Evolutionary conservation across 2,113 vertebrate genomes (phyloP).

Genomic region (Erythrocercus mccallii): DNA sequence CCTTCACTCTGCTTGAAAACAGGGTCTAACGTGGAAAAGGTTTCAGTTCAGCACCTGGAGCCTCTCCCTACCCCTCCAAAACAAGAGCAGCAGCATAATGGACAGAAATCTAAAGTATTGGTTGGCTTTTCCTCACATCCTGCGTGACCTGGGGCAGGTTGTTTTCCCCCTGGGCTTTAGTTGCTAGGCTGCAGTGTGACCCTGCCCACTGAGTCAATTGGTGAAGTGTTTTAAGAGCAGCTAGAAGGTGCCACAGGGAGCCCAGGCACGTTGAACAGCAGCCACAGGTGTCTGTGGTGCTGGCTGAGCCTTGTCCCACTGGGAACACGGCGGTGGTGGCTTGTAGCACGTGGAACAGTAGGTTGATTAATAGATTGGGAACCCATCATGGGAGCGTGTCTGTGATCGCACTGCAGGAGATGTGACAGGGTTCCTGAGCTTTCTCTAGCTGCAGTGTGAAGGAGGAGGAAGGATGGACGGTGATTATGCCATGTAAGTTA

Average conservation of each 20-base stretch:
- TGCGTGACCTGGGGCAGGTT: neutral
- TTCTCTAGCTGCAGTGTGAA: neutral
- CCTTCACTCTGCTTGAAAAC: neutral
- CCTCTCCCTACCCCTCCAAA: neutral
- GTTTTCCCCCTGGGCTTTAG: neutral
- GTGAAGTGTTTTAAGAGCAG: neutral
- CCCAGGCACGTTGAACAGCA: neutral
- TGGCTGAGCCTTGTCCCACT: neutral
- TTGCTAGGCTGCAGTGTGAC: neutral
- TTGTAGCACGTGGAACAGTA: neutral
- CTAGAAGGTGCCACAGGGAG: neutral
- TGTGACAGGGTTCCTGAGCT: neutral
- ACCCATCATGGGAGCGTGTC: neutral
- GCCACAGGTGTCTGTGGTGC: neutral
- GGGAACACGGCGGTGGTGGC: rapidly evolving
- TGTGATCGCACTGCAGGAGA: neutral
- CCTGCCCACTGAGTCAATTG: neutral
- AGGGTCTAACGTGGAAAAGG: neutral
- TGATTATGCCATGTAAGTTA: neutral
- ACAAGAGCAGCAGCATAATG: neutral
- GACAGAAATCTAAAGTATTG: neutral
- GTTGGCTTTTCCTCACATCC: neutral
- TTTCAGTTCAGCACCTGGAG: neutral
- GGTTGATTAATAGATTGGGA: neutral
- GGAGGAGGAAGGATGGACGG: neutral